phyloP scores from a whole-genome alignment of 1,140 invertebrate species.

The Camponotus vicinus region DNA sequence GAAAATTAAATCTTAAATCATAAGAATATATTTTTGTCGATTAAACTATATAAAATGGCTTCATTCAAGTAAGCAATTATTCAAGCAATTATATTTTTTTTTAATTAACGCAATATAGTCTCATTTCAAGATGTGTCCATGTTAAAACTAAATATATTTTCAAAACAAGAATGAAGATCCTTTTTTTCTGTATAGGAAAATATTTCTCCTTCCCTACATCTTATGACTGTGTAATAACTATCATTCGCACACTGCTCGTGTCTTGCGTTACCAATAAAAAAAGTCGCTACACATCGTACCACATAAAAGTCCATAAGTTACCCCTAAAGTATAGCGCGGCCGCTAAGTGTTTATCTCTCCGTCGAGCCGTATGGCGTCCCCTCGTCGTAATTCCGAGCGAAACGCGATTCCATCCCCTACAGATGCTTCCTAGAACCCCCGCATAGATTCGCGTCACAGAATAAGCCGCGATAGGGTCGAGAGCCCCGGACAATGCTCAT shows the following conservation, averaged over 20 bases:
- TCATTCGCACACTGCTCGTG: background rate
- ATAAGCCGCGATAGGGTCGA: slow-evolving; percentile 61
- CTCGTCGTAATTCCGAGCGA: slow-evolving; percentile 55
- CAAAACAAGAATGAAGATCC: no score
- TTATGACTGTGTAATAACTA: background rate
- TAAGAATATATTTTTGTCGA: no score
- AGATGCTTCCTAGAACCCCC: slow-evolving; percentile 43
- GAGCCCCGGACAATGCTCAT: slow-evolving; percentile 65
- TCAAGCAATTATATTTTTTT: no score
- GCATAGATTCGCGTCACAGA: slow-evolving; percentile 36
- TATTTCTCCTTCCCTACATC: background rate
- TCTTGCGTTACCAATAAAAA: slow-evolving; percentile 36
- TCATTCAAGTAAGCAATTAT: no score
- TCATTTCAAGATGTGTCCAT: no score
- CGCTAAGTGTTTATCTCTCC: slow-evolving; percentile 77
- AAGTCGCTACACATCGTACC: slow-evolving; percentile 26
- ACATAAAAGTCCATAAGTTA: slow-evolving; percentile 68
- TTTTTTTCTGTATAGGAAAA: background rate
- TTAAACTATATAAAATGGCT: no score
- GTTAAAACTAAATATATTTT: no score
- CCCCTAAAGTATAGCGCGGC: slow-evolving; percentile 73
- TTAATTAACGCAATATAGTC: no score
- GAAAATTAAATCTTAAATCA: no score
- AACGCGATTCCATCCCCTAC: slow-evolving; percentile 62
- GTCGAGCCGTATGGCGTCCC: slow-evolving; percentile 49